Percentiles rank a stretch among this genome's conserved stretches.
These are phyloP conservation scores for Chelonus insularis DNA, from an alignment of 1,140 invertebrate species.

Conservation along the genomic window DNA sequence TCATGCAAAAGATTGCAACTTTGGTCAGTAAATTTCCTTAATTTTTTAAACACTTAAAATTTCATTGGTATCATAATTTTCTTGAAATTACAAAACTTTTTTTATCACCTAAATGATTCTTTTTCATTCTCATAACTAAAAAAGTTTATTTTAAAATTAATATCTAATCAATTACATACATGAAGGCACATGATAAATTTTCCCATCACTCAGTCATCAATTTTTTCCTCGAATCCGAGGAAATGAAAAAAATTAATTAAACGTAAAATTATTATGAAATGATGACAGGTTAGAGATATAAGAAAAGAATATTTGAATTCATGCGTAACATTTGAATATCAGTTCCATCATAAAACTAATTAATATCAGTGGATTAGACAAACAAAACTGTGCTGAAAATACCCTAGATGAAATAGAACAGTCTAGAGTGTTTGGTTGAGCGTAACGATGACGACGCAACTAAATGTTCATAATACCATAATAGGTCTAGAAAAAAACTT, in stretches of 20 bases:
- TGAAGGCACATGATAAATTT: no score
- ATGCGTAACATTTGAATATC: conserved; percentile 11
- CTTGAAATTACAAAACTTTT: no score
- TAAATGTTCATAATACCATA: conserved; percentile 58
- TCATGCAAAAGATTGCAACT: no score
- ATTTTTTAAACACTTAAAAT: no score
- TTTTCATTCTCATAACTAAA: no score
- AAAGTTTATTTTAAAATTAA: no score
- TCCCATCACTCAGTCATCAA: no score
- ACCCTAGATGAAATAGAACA: conserved; percentile 31
- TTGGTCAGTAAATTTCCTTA: no score
- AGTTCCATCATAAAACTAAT: conserved; percentile 19
- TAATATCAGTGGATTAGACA: conserved; percentile 27
- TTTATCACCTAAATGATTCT: no score
- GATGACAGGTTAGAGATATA: background rate
- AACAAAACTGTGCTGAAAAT: background rate
- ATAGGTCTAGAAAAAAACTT: conserved; percentile 38
- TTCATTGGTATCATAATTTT: no score
- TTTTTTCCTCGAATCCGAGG: no score
- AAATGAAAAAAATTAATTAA: conserved; percentile 4
- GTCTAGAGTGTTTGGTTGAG: conserved; percentile 13
- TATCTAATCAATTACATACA: no score
- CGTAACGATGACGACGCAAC: conserved; percentile 56
- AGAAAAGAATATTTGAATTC: background rate
- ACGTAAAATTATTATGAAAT: background rate